Base-by-base conservation (phyloP, 2,797 vertebrate genomes). In the Cyclopterus lumpus region DNA sequence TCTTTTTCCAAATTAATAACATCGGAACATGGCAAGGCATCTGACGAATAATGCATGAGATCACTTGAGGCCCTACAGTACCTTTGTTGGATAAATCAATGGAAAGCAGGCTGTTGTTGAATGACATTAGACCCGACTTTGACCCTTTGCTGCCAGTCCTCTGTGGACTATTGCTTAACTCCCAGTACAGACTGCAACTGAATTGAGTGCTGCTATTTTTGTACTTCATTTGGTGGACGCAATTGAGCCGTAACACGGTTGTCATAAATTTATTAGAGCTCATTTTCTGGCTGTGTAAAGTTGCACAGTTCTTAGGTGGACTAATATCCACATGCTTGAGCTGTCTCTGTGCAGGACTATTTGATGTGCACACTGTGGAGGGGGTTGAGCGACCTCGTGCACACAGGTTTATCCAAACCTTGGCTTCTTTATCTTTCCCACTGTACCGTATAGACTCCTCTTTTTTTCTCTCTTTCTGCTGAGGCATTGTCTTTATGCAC, bases 181-280 rank as follows among this genome's bases (percentile, higher is more conserved):
- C 79, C 67, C 49, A 71, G 62, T 61, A 38, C 65, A 73, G 73
- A 44, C 64, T 60, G 71, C 76, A 79, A 73, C 80, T 77, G 80
- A 65, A 88, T 75, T 66, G 81, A 85, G 54, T 66, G 81, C 24
- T 74, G 71, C 88, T 90, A 88, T 92, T 92, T 86, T 67, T 26
- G 83, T 69, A 58, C 63, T 71, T 91, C 72, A 80, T 91, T 90
- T 87, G 73, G 46, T 66, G 63, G 82, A 75, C n/a, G 28, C 70
- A 75, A 84, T 82, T 86, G 80, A 79, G 83, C 66, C 57, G 8
- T 77, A 79, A 77, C 69, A 73, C 14, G 16, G 79, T 67, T 68
- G 74, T 81, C 76, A 77, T 82, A 40, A 48, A 71, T 81, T 80
- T 83, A 64, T 82, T 78, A 55, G 30, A 68, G 77, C 64, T 82